A percentile compares a stretch with the other conserved stretches of the same genome.
phyloP scores from a whole-genome alignment of 1,140 invertebrate genomes.

The Chelonus insularis region DNA sequence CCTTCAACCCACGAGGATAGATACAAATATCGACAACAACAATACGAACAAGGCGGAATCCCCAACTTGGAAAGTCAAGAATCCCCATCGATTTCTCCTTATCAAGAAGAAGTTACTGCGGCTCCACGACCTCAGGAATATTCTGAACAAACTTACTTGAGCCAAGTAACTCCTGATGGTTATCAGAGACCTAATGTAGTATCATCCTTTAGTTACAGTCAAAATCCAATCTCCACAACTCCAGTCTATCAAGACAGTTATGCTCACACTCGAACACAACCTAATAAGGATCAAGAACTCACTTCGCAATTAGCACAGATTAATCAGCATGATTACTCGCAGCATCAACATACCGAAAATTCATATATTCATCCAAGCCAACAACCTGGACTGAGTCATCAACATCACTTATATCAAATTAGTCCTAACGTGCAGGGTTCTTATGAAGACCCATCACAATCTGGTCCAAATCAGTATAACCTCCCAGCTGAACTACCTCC shows the following conservation, averaged over 20 bases:
- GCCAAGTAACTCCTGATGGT: slow-evolving; percentile 6
- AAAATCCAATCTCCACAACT: slow-evolving; percentile 35
- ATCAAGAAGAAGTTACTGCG: slow-evolving; percentile 20
- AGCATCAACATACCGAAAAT: slow-evolving; percentile 36
- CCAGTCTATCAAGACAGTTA: slow-evolving; percentile 36
- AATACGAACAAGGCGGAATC: neutral
- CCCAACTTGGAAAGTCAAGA: neutral
- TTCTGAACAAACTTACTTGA: neutral
- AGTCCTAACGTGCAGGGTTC: slow-evolving; percentile 12
- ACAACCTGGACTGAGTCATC: neutral
- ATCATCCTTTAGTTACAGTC: slow-evolving; percentile 37
- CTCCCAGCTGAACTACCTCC: slow-evolving; percentile 58
- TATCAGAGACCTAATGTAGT: slow-evolving; percentile 25
- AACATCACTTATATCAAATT: slow-evolving; percentile 17
- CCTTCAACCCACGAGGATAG: slow-evolving; percentile 7
- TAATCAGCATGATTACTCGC: slow-evolving; percentile 38
- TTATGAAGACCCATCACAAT: slow-evolving; percentile 34
- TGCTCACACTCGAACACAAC: slow-evolving; percentile 27
- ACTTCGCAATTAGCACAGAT: slow-evolving; percentile 39
- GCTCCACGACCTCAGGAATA: slow-evolving; percentile 30
- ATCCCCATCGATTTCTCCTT: slow-evolving; percentile 3
- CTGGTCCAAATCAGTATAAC: slow-evolving; percentile 48
- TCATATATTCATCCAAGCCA: slow-evolving; percentile 29
- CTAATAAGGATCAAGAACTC: slow-evolving; percentile 36
- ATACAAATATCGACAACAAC: slow-evolving; percentile 6